Evolutionary conservation across 1,140 invertebrate genomes (phyloP), one percentile per base, ranked within the genome.

Genomic region (Scylla paramamosain): DNA sequence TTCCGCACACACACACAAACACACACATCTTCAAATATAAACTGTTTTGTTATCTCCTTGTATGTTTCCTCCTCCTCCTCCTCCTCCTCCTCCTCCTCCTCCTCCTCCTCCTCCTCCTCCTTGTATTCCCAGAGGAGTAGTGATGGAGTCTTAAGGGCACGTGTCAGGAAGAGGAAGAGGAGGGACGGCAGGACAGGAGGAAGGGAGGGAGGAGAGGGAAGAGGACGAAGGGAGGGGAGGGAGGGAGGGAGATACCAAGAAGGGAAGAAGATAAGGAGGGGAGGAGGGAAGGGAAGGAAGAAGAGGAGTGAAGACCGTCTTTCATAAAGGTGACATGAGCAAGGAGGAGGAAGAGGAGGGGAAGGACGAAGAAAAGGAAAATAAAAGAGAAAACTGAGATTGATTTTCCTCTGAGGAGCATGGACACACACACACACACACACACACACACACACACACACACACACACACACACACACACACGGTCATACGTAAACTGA

Each of bases 391-490:
- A 77, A n/a, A 20, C 2, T n/a, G 20, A 3, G 67, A n/a, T 77
- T 77, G 25, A 77, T n/a, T 25, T 77, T 20, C 8, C 52, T n/a
- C 8, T 20, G 1, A 77, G 12, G 8, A 7, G 8, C 67, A 77
- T 7, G n/a, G 20, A 12, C 67, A n/a, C 20, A 77, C 52, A 59
- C 52, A 59, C 52, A 59, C 52, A 59, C 52, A 59, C 52, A 59
- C 52, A 59, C 52, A 59, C 52, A 59, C 52, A 59, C 52, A 59
- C 52, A 59, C 52, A 32, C 29, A 59, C 48, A 87, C 31, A 32
- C 86, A 46, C 86, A 87, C 86, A 87, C 86, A 87, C 31, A 87
- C 86, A 25, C 83, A 84, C 83, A 84, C 83, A 84, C 83, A 28
- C 83, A 84, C 83, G n/a, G 4, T 0, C 83, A 84, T 20, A 84